A percentile compares a stretch with the other conserved stretches of the same genome.
Conservation (phyloP, 2,797 vertebrate species). For the Oceanodroma leucorhoa region DNA sequence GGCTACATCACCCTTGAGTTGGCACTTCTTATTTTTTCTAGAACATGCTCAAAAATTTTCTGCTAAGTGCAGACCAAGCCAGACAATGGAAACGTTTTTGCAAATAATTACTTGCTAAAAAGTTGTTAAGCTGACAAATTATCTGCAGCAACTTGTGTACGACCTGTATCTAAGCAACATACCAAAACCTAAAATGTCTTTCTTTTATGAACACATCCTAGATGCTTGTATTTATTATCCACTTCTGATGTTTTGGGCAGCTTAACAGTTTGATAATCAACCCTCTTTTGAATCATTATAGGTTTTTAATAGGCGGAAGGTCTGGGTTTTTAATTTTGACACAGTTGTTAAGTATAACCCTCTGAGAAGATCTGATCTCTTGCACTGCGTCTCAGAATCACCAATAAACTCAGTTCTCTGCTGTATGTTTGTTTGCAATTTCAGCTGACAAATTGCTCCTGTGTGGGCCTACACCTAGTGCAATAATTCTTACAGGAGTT, state of each 20-base stretch:
- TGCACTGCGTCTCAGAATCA: neutral
- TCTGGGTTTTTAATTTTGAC: neutral
- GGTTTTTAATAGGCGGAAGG: neutral
- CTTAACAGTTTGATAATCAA: neutral
- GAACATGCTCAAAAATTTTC: neutral
- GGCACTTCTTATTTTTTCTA: neutral
- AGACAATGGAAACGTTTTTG: neutral
- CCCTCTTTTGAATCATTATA: neutral
- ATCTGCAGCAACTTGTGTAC: neutral
- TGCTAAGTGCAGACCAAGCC: neutral
- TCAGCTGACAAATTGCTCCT: neutral
- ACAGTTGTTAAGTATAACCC: neutral
- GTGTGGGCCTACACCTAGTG: neutral
- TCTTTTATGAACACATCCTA: neutral
- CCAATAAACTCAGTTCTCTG: neutral
- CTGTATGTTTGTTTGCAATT: neutral
- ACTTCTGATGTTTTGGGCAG: neutral
- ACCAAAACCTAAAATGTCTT: neutral
- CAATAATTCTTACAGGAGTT: neutral
- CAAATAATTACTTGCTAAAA: neutral
- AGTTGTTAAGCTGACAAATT: neutral
- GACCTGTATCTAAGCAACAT: neutral
- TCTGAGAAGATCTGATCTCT: neutral
- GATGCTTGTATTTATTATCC: neutral
- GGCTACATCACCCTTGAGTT: neutral